phyloP scores from a whole-genome alignment of 2,888 invertebrate species.

The Dione juno region DNA sequence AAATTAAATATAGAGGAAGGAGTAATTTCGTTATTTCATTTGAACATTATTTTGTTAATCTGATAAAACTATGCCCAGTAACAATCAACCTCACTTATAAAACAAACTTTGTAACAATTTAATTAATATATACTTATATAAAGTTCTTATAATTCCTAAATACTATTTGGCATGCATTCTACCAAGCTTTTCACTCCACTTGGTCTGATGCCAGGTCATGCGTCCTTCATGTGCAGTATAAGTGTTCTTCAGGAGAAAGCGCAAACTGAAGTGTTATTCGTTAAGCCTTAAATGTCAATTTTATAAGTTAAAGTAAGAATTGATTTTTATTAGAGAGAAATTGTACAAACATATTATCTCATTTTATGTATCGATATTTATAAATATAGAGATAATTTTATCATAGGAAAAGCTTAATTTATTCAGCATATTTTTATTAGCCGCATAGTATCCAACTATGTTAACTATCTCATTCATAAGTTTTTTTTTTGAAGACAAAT shows the following conservation, averaged over 20 bases:
- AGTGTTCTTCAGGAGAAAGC: constrained; percentile 37
- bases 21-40: too few relatives aligned
- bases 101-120: background rate
- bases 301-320: background rate
- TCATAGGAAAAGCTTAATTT: too few relatives aligned
- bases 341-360: too few relatives aligned
- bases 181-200: constrained; percentile 34
- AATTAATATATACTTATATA: background rate
- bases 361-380: too few relatives aligned
- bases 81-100: background rate
- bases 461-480: too few relatives aligned
- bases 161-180: constrained; percentile 30
- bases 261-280: constrained; percentile 33
- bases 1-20: too few relatives aligned
- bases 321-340: too few relatives aligned
- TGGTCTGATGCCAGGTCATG: constrained; percentile 42
- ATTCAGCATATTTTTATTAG: too few relatives aligned
- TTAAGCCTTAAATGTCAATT: constrained; percentile 32
- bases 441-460: too few relatives aligned
- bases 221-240: constrained; percentile 35
- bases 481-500: too few relatives aligned
- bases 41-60: too few relatives aligned
- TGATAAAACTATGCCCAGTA: background rate
- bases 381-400: too few relatives aligned
- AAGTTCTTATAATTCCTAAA: background rate